Evolutionary conservation across 2,797 vertebrate species (phyloP).

Genomic region (Melanogrammus aeglefinus): DNA sequence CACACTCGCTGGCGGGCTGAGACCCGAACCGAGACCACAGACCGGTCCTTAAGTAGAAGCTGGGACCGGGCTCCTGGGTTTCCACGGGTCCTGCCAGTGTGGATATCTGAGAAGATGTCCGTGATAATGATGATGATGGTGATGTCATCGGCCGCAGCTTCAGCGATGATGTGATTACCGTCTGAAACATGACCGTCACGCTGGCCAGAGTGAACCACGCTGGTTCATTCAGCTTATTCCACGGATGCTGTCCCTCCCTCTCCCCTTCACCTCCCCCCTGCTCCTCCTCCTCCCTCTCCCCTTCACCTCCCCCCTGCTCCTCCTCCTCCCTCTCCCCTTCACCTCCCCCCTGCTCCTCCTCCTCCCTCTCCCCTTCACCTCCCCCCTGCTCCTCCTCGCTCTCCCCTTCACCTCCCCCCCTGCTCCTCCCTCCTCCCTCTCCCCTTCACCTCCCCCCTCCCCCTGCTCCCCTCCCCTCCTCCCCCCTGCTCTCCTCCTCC

Average conservation of each 20-base stretch:
- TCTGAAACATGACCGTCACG: constrained; percentile 61
- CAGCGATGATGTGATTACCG: constrained; percentile 64
- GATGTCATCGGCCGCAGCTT: constrained; percentile 57
- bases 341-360: constrained; percentile 6
- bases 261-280: background rate
- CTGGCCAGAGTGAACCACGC: constrained; percentile 43
- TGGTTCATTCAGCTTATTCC: constrained; percentile 21
- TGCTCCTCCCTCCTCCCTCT: constrained; percentile 11
- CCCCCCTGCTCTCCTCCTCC: too few relatives aligned
- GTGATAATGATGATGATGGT: constrained; percentile 28
- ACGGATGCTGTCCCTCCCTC: too few relatives aligned
- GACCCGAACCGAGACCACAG: too few relatives aligned
- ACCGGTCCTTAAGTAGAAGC: too few relatives aligned
- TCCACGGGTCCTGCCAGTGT: constrained; percentile 50
- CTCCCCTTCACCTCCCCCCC: background rate
- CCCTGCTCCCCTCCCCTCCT: too few relatives aligned
- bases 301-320: constrained; percentile 6
- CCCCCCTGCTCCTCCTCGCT: constrained; percentile 7
- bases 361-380: constrained; percentile 23
- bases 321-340: too few relatives aligned
- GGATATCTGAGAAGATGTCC: constrained; percentile 46
- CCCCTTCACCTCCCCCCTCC: constrained; percentile 44
- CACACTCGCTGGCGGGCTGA: background rate
- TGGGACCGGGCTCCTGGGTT: constrained; percentile 38
- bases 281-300: too few relatives aligned